phyloP scores from a whole-genome alignment of 2,113 vertebrate genomes.

The Polypterus bichir region DNA sequence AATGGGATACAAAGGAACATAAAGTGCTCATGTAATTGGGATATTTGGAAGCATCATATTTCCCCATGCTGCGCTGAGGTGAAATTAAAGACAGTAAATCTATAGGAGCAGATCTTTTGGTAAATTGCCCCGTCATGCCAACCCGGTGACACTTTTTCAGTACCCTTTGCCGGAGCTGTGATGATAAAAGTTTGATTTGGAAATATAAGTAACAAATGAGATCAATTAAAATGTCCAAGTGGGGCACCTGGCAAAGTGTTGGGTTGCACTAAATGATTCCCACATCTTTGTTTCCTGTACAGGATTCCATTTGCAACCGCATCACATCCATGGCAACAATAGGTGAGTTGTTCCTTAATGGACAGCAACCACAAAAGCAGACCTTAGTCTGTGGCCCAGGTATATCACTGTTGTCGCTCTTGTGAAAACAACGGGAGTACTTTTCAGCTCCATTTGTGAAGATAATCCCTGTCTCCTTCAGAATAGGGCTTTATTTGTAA shows the following conservation, averaged over 20 bases:
- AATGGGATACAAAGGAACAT: conserved; percentile 76
- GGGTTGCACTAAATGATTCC: conserved; percentile 78
- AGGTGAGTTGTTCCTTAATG: conserved; percentile 71
- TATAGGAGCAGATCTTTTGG: conserved; percentile 51
- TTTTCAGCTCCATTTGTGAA: conserved; percentile 47
- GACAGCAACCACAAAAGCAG: conserved; percentile 53
- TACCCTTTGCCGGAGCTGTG: conserved; percentile 53
- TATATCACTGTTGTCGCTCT: conserved; percentile 65
- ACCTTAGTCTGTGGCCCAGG: conserved; percentile 51
- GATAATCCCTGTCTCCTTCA: conserved; percentile 47
- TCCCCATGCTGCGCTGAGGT: conserved; percentile 62
- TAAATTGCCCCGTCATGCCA: conserved; percentile 40
- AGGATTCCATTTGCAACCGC: conserved; percentile 58
- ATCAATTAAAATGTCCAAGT: conserved; percentile 87
- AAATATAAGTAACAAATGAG: conserved; percentile 94
- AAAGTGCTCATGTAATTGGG: conserved; percentile 83
- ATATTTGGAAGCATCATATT: conserved; percentile 74
- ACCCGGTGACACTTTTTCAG: conserved; percentile 49
- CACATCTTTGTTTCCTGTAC: conserved; percentile 69
- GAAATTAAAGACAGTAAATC: conserved; percentile 71
- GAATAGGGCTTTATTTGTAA: conserved; percentile 65
- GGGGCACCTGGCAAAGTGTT: conserved; percentile 76
- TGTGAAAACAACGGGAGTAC: conserved; percentile 43
- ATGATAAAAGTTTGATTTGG: conserved; percentile 76
- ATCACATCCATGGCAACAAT: conserved; percentile 66